Conservation (phyloP, 2,113 vertebrate genomes). For the Megaceryle torquata region DNA sequence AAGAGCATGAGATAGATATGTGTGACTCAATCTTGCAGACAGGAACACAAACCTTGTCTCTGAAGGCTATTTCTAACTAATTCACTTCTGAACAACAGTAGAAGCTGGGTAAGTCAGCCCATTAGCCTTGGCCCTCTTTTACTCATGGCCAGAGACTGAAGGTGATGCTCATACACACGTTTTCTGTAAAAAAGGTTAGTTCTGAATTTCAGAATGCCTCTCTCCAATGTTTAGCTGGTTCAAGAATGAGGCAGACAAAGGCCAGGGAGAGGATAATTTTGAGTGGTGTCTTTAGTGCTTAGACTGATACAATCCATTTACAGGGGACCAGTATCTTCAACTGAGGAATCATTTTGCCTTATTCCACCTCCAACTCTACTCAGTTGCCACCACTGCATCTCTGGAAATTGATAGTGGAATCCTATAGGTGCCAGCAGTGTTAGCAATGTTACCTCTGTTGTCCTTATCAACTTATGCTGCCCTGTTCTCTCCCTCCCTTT, state of each 20-base stretch:
- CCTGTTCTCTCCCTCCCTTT: background rate
- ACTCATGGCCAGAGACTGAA: background rate
- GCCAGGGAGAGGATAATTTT: background rate
- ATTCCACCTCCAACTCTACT: background rate
- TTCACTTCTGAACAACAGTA: background rate
- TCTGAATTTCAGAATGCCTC: background rate
- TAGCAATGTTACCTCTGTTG: background rate
- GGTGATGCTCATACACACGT: background rate
- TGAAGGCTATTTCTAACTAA: constrained; percentile 6
- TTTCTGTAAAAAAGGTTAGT: background rate
- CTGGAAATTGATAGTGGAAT: background rate
- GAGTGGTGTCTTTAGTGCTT: background rate
- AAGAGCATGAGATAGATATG: background rate
- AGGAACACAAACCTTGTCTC: background rate
- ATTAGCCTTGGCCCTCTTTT: background rate
- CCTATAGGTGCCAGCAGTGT: background rate
- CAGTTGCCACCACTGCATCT: background rate
- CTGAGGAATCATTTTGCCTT: background rate
- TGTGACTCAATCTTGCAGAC: background rate
- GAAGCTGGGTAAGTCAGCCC: background rate
- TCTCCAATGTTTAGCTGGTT: background rate
- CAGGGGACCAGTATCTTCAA: background rate
- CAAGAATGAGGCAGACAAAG: background rate
- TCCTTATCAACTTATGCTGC: background rate
- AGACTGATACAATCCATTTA: background rate